Evolutionary conservation across 2,797 vertebrate genomes (phyloP).

Genomic region (Anas acuta): DNA sequence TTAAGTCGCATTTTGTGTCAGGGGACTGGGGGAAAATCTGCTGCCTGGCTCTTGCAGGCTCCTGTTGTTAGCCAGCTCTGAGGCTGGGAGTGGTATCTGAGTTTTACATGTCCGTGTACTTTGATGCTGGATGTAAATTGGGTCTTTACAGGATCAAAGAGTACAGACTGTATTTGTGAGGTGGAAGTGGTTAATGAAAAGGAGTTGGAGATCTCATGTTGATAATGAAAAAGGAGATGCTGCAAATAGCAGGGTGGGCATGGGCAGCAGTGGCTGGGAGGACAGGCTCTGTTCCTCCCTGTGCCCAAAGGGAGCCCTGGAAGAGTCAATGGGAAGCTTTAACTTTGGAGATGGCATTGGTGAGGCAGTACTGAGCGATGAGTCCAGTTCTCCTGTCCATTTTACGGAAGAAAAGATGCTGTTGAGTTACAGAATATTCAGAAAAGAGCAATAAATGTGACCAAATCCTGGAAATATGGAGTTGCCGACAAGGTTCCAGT

Average conservation of each 20-base stretch:
- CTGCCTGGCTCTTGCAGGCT: neutral
- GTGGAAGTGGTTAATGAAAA: neutral
- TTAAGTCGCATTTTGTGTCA: neutral
- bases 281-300: neutral
- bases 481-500: neutral
- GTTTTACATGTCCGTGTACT: fast-evolving
- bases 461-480: neutral
- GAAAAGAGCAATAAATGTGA: neutral
- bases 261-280: neutral
- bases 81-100: neutral
- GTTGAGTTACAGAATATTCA: neutral
- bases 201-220: neutral
- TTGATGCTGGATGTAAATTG: neutral
- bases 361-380: neutral
- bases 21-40: neutral
- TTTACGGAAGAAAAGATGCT: neutral
- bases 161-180: neutral
- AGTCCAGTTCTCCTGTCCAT: neutral
- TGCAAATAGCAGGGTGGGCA: neutral
- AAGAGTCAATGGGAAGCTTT: neutral
- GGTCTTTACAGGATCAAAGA: neutral
- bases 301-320: neutral
- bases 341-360: neutral
- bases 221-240: neutral
- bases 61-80: neutral